phyloP scores from a whole-genome alignment of 2,888 invertebrate genomes.

The Hirtodrosophila histrioides region DNA sequence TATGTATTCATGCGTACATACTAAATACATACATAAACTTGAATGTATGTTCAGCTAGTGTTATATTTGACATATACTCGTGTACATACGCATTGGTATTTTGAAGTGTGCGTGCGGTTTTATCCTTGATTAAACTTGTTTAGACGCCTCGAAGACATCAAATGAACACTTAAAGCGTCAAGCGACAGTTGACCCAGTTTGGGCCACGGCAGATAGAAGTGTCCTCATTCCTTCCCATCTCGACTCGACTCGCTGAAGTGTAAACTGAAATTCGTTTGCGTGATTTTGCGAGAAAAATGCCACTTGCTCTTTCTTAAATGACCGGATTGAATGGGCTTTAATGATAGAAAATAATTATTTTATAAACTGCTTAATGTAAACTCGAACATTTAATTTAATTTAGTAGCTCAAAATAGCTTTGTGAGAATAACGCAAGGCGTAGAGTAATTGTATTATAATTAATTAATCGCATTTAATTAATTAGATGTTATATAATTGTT shows the following conservation, averaged over 20 bases:
- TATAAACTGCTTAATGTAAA: conserved; percentile 9
- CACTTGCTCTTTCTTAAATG: conserved; percentile 2
- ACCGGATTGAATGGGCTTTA: conserved; percentile 28
- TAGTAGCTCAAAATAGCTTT: not conserved
- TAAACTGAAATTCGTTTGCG: conserved; percentile 45
- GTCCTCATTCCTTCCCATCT: conserved; percentile 2
- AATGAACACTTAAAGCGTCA: conserved; percentile 71
- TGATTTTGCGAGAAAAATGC: conserved; percentile 23
- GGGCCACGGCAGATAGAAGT: conserved; percentile 12
- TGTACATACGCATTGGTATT: conserved; percentile 26
- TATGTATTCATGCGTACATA: conserved; percentile 25
- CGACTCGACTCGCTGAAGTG: conserved; percentile 49
- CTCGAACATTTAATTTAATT: not conserved
- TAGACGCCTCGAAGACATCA: conserved; percentile 63
- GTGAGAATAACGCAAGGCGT: not conserved
- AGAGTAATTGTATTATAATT: too few species aligned
- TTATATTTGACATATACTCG: conserved; percentile 8
- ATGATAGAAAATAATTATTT: conserved; percentile 21
- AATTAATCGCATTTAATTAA: too few species aligned
- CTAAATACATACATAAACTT: not conserved
- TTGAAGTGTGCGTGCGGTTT: conserved; percentile 58
- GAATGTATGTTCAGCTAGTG: too few species aligned
- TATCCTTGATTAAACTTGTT: conserved; percentile 73
- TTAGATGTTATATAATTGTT: too few species aligned
- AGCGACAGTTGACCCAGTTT: conserved; percentile 45